Conservation (phyloP, 1,140 invertebrate species). For the Drosophila subpulchrella region DNA sequence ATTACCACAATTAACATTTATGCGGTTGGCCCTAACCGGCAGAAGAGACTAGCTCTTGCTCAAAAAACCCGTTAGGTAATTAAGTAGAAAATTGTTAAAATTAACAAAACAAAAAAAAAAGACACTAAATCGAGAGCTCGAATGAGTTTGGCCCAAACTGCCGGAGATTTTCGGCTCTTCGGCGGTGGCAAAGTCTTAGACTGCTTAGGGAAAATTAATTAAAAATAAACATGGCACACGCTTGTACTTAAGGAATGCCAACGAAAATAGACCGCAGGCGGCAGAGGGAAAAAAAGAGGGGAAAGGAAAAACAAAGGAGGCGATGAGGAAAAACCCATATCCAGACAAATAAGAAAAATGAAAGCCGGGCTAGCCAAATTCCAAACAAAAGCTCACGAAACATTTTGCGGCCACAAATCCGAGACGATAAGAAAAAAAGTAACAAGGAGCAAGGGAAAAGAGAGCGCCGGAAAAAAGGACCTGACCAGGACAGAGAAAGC, state of each 20-base stretch:
- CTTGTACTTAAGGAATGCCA: constrained; percentile 76
- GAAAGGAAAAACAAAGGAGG: constrained; percentile 4
- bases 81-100: constrained; percentile 81
- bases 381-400: constrained; percentile 78
- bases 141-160: neutral
- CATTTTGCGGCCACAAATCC: constrained; percentile 80
- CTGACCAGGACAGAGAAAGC: constrained; percentile 49
- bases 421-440: constrained; percentile 81
- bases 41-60: constrained; percentile 13
- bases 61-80: constrained; percentile 68
- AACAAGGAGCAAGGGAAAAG: constrained; percentile 38
- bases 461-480: constrained; percentile 30
- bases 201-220: constrained; percentile 83
- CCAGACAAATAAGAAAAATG: constrained; percentile 78
- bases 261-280: constrained; percentile 75
- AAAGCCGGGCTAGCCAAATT: constrained; percentile 73
- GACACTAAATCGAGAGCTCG: constrained; percentile 19
- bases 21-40: constrained; percentile 51
- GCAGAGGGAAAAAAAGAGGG: constrained; percentile 10
- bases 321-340: constrained; percentile 47
- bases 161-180: constrained; percentile 21
- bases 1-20: constrained; percentile 71
- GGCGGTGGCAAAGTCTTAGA: constrained; percentile 61
- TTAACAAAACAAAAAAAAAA: constrained; percentile 57
- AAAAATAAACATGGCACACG: constrained; percentile 83